Evolutionary conservation across 2,113 vertebrate genomes (phyloP).

Genomic region (Thermophis baileyi): DNA sequence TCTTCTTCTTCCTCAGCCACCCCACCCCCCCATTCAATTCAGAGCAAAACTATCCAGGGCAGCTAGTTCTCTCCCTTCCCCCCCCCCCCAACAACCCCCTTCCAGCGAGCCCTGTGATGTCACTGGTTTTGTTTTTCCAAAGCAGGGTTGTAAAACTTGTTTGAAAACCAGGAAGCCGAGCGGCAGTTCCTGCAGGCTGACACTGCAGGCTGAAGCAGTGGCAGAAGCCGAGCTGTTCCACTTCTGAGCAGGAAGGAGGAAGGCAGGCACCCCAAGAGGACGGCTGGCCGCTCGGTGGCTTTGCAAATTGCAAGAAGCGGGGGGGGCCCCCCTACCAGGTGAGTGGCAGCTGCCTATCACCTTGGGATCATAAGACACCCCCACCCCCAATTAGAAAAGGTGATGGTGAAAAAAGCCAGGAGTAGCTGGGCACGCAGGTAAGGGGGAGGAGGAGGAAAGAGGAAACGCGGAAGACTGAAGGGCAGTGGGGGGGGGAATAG

Average conservation of each 20-base stretch:
- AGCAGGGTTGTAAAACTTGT: conserved; percentile 31
- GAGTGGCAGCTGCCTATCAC: neutral
- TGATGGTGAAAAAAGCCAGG: neutral
- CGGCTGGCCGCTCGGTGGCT: neutral
- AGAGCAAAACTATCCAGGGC: neutral
- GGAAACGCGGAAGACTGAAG: neutral
- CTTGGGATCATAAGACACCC: neutral
- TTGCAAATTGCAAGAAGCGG: neutral
- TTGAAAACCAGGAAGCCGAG: conserved; percentile 4
- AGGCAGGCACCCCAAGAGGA: neutral
- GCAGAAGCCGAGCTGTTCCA: neutral
- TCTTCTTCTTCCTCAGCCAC: neutral
- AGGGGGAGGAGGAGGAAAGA: neutral
- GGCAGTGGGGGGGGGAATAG: neutral
- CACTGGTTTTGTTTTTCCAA: neutral
- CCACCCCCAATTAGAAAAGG: accelerated
- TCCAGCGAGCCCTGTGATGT: neutral
- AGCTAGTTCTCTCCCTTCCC: neutral
- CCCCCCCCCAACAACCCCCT: neutral
- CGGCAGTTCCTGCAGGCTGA: neutral
- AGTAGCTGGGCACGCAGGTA: no score
- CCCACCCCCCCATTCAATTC: neutral
- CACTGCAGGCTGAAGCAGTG: neutral
- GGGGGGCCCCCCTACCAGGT: neutral
- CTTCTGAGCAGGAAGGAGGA: neutral